Evolutionary conservation across 2,797 vertebrate genomes (phyloP).

Genomic region (Amniataba percoides): DNA sequence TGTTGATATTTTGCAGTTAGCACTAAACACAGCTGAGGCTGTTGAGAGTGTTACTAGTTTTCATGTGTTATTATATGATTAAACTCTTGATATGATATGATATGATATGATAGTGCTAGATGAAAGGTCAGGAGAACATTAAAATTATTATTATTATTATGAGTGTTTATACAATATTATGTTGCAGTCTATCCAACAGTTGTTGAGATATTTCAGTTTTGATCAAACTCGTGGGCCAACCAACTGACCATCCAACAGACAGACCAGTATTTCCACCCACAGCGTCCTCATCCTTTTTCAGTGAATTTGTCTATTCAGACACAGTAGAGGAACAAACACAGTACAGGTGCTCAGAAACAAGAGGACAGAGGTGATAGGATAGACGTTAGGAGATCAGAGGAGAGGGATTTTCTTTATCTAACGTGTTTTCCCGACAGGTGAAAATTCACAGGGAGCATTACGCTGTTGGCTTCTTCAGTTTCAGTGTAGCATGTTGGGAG

Average conservation of each 20-base stretch:
- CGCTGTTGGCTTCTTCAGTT: constrained; percentile 1
- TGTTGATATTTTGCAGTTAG: background rate
- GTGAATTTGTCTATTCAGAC: background rate
- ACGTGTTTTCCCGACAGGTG: background rate
- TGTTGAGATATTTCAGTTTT: background rate
- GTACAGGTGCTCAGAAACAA: background rate
- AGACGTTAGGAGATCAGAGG: background rate
- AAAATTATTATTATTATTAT: background rate
- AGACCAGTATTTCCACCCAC: background rate
- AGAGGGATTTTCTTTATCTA: background rate
- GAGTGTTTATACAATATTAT: background rate
- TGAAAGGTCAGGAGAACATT: background rate
- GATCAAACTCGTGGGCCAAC: background rate
- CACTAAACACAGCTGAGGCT: background rate
- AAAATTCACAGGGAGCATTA: background rate
- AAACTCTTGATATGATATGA: too few species aligned
- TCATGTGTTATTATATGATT: too few species aligned
- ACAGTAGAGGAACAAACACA: background rate
- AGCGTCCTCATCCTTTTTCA: background rate
- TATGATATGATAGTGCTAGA: background rate
- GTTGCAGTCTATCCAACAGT: background rate
- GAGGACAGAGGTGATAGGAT: background rate
- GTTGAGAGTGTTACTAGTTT: background rate
- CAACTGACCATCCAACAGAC: background rate
- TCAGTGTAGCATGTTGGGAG: background rate